phyloP scores from a whole-genome alignment of 2,797 vertebrate genomes.

The Antrozous pallidus region DNA sequence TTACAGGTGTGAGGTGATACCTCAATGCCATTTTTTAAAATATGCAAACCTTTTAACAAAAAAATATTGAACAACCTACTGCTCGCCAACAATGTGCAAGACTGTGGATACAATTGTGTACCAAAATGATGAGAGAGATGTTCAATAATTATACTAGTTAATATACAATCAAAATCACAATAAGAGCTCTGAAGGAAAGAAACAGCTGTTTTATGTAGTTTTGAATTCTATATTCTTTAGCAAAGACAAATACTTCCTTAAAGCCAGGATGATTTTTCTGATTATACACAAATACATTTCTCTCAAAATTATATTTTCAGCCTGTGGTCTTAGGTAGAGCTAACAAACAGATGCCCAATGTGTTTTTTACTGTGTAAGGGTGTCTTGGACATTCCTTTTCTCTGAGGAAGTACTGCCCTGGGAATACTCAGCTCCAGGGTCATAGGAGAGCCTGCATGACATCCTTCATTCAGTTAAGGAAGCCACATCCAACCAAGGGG shows the following conservation, averaged over 20 bases:
- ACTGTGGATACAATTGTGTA: background rate
- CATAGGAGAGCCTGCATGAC: background rate
- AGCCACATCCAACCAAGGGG: background rate
- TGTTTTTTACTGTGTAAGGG: background rate
- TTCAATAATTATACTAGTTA: background rate
- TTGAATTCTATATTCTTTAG: background rate
- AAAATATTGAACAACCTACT: background rate
- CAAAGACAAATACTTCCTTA: background rate
- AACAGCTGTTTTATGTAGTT: background rate
- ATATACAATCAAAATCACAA: background rate
- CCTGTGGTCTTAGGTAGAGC: background rate
- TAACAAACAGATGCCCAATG: accelerated
- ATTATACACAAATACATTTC: background rate
- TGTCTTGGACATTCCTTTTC: background rate
- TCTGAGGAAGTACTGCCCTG: background rate
- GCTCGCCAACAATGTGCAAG: background rate
- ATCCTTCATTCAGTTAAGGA: background rate
- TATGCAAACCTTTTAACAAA: background rate
- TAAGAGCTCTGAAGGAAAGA: background rate
- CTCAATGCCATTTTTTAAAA: background rate
- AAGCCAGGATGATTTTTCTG: background rate
- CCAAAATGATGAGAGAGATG: background rate
- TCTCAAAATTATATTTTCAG: background rate
- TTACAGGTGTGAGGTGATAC: too few relatives aligned
- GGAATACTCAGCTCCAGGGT: background rate